Percentiles rank a stretch among this genome's conserved stretches.
phyloP scores from a whole-genome alignment of 1,140 invertebrate species.

The Leptinotarsa texana region DNA sequence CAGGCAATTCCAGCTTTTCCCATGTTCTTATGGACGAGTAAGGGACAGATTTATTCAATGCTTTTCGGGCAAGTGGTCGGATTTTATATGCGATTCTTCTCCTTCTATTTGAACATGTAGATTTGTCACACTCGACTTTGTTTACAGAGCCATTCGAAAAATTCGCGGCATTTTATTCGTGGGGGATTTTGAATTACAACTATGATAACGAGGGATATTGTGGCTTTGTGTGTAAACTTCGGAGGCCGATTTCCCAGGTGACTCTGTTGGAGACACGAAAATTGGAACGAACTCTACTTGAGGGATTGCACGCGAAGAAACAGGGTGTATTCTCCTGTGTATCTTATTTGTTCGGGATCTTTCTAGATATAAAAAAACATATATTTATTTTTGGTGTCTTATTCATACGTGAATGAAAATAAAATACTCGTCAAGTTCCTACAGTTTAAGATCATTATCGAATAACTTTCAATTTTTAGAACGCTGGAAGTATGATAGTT shows the following conservation, averaged over 20 bases:
- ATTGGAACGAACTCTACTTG: constrained; percentile 5
- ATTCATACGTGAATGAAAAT: too few species aligned
- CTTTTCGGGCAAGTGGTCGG: constrained; percentile 28
- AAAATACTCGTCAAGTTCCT: too few species aligned
- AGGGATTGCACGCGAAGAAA: background rate
- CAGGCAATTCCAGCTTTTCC: constrained; percentile 14
- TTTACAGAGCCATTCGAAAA: constrained; percentile 1
- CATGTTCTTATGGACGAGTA: constrained; percentile 18
- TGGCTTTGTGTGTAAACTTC: constrained; percentile 2
- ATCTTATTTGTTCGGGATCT: background rate
- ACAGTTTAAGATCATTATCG: too few species aligned
- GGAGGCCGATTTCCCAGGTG: background rate
- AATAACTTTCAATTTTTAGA: too few species aligned
- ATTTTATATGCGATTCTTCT: constrained; percentile 29
- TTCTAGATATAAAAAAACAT: too few species aligned
- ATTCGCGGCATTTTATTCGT: constrained; percentile 4
- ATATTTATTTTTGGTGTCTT: too few species aligned
- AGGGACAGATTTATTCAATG: constrained; percentile 31
- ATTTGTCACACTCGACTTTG: constrained; percentile 32
- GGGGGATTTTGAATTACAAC: constrained; percentile 7
- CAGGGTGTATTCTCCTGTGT: background rate
- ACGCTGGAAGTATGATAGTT: too few species aligned
- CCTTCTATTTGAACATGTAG: constrained; percentile 33
- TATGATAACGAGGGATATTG: constrained; percentile 3
- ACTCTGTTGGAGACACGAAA: background rate